phyloP scores from a whole-genome alignment of 1,140 invertebrate genomes.

The Pararge aegeria region DNA sequence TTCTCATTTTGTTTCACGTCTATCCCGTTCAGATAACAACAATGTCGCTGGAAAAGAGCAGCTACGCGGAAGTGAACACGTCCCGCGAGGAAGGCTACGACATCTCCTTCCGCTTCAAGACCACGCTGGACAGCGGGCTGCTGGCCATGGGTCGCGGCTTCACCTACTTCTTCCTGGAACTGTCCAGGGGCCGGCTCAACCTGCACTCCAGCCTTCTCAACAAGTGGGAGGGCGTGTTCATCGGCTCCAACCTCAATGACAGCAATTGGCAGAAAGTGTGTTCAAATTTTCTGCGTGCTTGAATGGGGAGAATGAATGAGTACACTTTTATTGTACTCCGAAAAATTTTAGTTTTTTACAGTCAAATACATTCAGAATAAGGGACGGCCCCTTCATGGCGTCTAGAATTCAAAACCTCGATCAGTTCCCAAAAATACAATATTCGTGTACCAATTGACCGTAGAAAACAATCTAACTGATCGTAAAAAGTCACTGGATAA shows the following conservation, averaged over 20 bases:
- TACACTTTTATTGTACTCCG: no score
- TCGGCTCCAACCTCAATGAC: slow-evolving; percentile 90
- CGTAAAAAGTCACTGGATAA: no score
- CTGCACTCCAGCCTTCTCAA: slow-evolving; percentile 92
- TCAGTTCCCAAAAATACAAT: no score
- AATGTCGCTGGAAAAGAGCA: slow-evolving; percentile 90
- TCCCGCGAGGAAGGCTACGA: slow-evolving; percentile 91
- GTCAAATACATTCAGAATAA: no score
- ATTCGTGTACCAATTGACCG: no score
- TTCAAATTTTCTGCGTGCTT: neutral
- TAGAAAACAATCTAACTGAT: no score
- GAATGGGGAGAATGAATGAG: no score
- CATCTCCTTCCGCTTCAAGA: slow-evolving; percentile 93
- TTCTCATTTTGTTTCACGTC: no score
- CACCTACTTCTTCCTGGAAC: slow-evolving; percentile 90
- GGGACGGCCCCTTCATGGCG: no score
- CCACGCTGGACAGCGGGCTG: slow-evolving; percentile 92
- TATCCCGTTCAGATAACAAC: slow-evolving; percentile 92
- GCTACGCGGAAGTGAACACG: slow-evolving; percentile 89
- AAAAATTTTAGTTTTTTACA: no score
- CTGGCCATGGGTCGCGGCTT: slow-evolving; percentile 90
- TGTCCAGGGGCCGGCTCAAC: slow-evolving; percentile 90
- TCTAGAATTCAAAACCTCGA: no score
- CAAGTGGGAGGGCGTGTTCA: slow-evolving; percentile 93
- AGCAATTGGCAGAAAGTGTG: slow-evolving; percentile 91